phyloP scores from a whole-genome alignment of 2,797 vertebrate species.

The Cynopterus sphinx region DNA sequence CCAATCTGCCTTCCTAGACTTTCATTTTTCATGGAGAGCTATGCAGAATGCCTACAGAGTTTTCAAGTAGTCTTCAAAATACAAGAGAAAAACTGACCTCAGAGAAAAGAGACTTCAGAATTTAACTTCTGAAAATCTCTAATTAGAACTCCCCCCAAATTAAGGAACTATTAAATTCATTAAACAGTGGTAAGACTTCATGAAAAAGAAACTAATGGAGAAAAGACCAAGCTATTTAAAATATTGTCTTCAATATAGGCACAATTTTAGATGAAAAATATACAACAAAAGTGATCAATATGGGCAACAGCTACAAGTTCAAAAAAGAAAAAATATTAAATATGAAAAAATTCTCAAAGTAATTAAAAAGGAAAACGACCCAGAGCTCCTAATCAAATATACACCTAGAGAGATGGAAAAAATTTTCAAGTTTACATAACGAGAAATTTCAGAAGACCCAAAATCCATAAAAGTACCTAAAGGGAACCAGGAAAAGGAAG shows the following conservation, averaged over 20 bases:
- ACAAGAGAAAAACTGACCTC: background rate
- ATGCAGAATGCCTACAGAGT: background rate
- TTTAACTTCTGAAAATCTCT: background rate
- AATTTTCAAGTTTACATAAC: background rate
- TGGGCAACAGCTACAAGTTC: background rate
- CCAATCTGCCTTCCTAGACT: background rate
- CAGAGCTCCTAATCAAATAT: background rate
- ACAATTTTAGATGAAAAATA: background rate
- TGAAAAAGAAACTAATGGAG: background rate
- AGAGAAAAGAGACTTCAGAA: background rate
- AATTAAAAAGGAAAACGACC: background rate
- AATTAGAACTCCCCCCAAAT: background rate
- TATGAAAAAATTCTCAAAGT: background rate
- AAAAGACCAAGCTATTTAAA: background rate
- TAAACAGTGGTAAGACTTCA: background rate
- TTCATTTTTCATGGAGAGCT: background rate
- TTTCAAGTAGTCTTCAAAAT: background rate
- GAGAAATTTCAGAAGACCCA: background rate
- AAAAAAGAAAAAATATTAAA: background rate
- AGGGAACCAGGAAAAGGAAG: background rate
- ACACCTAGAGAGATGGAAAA: background rate
- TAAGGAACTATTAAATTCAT: background rate
- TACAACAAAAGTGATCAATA: background rate
- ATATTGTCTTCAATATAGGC: background rate
- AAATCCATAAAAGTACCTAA: background rate